Conservation (phyloP, 1,140 invertebrate species). For the Tetramorium alpestre region DNA sequence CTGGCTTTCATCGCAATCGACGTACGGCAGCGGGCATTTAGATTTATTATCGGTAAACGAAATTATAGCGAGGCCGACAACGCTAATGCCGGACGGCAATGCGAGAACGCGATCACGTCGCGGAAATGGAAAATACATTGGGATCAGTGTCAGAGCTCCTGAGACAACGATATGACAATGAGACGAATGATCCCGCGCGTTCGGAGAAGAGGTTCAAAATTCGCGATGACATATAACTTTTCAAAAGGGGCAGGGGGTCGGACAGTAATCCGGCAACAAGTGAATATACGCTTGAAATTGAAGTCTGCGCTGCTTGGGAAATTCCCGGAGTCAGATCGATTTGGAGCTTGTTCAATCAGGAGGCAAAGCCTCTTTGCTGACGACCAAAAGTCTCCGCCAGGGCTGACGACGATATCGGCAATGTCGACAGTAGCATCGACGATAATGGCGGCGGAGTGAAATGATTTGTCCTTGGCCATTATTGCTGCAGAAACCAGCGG, state of each 20-base stretch:
- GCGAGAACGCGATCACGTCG: constrained; percentile 19
- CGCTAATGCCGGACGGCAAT: constrained; percentile 34
- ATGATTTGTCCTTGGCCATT: constrained; percentile 77
- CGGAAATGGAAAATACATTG: constrained; percentile 16
- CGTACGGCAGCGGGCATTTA: constrained; percentile 35
- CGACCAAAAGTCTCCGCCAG: constrained; percentile 52
- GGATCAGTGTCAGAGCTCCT: neutral
- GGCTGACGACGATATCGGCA: constrained; percentile 66
- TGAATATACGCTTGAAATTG: constrained; percentile 66
- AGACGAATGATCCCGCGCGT: neutral
- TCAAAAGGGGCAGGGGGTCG: constrained; percentile 3
- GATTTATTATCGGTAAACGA: constrained; percentile 55
- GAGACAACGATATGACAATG: neutral
- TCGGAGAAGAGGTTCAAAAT: constrained; percentile 23
- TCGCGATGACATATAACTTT: constrained; percentile 52
- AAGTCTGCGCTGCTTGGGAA: constrained; percentile 46
- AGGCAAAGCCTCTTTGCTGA: constrained; percentile 70
- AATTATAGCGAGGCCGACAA: constrained; percentile 50
- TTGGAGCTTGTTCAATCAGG: constrained; percentile 70
- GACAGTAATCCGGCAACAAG: constrained; percentile 57
- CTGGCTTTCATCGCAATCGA: constrained; percentile 50
- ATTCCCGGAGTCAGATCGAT: constrained; percentile 62
- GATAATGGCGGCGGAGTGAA: constrained; percentile 68
- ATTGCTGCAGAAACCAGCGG: constrained; percentile 61
- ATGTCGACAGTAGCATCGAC: constrained; percentile 57